These are phyloP conservation scores for Sipha maydis DNA, from an alignment of 2,888 invertebrate genomes.

Conservation along the genomic window DNA sequence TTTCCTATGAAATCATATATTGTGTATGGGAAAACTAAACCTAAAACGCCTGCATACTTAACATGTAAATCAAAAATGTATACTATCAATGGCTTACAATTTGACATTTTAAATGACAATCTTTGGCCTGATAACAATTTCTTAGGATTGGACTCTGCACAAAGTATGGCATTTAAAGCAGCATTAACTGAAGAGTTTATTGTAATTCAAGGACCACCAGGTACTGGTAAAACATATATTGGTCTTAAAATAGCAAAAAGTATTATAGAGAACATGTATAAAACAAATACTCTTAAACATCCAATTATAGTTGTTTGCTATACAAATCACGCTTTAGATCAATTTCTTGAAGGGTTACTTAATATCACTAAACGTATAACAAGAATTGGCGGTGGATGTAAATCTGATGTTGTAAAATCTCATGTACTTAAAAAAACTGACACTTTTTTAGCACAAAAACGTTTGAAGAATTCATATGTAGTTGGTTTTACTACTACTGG, in stretches of 20 bases:
- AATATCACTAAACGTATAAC: constrained; percentile 73
- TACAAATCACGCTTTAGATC: constrained; percentile 88
- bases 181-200: constrained; percentile 79
- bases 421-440: constrained; percentile 49
- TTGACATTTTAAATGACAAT: constrained; percentile 61
- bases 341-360: constrained; percentile 81
- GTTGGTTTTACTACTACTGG: constrained; percentile 83
- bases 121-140: constrained; percentile 59
- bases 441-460: background rate
- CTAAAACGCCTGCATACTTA: constrained; percentile 68
- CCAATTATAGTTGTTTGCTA: constrained; percentile 83
- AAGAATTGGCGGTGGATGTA: constrained; percentile 78
- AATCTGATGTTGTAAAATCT: constrained; percentile 70
- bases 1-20: constrained; percentile 79
- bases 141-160: constrained; percentile 73
- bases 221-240: constrained; percentile 86
- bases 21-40: constrained; percentile 69
- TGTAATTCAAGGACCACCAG: constrained; percentile 87
- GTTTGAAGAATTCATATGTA: constrained; percentile 67
- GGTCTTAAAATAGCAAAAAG: constrained; percentile 79
- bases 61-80: constrained; percentile 61
- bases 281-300: constrained; percentile 70
- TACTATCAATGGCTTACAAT: constrained; percentile 52
- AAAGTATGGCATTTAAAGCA: constrained; percentile 75
- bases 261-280: constrained; percentile 69